phyloP scores from a whole-genome alignment of 2,113 vertebrate genomes.

The Perca fluviatilis region DNA sequence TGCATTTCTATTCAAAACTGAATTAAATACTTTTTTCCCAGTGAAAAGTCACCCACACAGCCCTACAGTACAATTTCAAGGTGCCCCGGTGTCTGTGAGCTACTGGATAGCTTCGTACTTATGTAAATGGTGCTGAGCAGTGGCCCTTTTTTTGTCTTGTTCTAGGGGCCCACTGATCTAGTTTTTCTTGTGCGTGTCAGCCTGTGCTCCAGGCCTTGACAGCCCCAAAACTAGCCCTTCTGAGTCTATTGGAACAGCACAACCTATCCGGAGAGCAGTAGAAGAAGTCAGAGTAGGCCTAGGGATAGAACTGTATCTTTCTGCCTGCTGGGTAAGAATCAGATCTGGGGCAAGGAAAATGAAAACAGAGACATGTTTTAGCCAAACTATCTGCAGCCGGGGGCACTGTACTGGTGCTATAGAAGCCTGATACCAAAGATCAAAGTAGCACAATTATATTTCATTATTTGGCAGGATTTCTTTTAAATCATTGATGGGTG shows the following conservation, averaged over 20 bases:
- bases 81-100: constrained; percentile 55
- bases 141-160: constrained; percentile 65
- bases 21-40: constrained; percentile 32
- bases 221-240: constrained; percentile 68
- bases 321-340: constrained; percentile 67
- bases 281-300: constrained; percentile 78
- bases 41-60: constrained; percentile 43
- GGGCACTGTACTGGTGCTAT: constrained; percentile 51
- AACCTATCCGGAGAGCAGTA: constrained; percentile 67
- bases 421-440: constrained; percentile 53
- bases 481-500: constrained; percentile 45
- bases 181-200: constrained; percentile 64
- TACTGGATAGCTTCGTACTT: constrained; percentile 65
- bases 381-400: constrained; percentile 60
- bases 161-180: constrained; percentile 70
- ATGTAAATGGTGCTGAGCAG: constrained; percentile 66
- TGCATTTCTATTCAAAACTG: constrained; percentile 31
- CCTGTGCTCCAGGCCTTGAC: constrained; percentile 68
- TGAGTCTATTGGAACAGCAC: constrained; percentile 62
- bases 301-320: constrained; percentile 72
- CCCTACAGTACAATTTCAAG: constrained; percentile 62
- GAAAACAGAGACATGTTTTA: constrained; percentile 63
- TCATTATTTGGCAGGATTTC: constrained; percentile 34
- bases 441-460: constrained; percentile 56
- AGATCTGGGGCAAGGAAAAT: constrained; percentile 77